Evolutionary conservation across 1,140 invertebrate genomes (phyloP), one percentile per base, ranked within the genome.

Genomic region (Drosophila ananassae): DNA sequence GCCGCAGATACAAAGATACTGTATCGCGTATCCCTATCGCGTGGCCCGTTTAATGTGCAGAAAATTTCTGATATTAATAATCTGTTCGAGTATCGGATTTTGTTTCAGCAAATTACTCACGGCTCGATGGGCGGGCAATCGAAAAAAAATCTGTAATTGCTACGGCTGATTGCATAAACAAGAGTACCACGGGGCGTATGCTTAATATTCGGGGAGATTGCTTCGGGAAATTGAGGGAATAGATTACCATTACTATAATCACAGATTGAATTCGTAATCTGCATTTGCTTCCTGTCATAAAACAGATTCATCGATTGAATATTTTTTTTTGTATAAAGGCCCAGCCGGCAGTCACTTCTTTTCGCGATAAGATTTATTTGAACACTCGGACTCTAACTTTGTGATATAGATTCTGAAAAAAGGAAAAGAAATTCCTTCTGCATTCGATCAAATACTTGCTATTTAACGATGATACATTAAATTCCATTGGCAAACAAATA

Each of bases 41-140:
- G 39, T 44, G 30, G 25, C 39, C 25, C 55, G 79, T 44, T 47
- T 74, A 81, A 78, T 81, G 59, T 81, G 79, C 79, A 77, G 79
- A 78, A 78, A 83, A 81, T 73, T 39, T 64, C 50, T 54, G 61
- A 83, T 69, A 61, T 82, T 81, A 83, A 81, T 71, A 60, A 83
- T 69, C 73, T 25, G 41, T 51, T 37, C 32, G 61, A 17, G 44
- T 78, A 82, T 81, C 41, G 34, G 56, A 54, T 79, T 58, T 58
- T 72, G 41, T 32, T 34, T 50, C 30, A 34, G 3, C 32, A 46
- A 58, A 83, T 82, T 82, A 79, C 60, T 83, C 48, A 79, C 79
- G 64, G 47, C 30, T 72, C 39, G 28, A 46, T 79, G 75, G 60
- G 52, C 56, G 63, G 54, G 56, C 59, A 61, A 54, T 61, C 59